Evolutionary conservation across 1,140 invertebrate genomes (phyloP).

Genomic region (Brachionus angularis): DNA sequence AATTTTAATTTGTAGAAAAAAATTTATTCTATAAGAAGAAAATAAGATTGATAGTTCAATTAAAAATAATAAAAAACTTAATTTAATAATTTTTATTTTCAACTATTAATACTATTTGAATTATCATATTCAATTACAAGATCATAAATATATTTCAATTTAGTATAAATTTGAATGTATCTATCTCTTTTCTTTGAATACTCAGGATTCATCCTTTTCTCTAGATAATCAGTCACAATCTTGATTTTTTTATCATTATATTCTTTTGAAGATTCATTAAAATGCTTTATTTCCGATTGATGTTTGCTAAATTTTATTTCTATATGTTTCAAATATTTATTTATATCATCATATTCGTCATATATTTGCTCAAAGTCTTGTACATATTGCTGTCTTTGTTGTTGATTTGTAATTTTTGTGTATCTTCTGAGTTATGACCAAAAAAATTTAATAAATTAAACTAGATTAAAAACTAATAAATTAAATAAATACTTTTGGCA

Average conservation of each 20-base stretch:
- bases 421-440: too few relatives aligned
- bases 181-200: constrained; percentile 32
- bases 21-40: background rate
- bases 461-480: too few relatives aligned
- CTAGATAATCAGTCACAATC: constrained; percentile 16
- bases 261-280: background rate
- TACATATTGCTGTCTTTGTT: constrained; percentile 28
- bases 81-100: too few relatives aligned
- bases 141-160: constrained; percentile 16
- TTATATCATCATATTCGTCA: constrained; percentile 29
- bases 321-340: constrained; percentile 13
- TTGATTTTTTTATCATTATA: constrained; percentile 26
- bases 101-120: too few relatives aligned
- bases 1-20: too few relatives aligned
- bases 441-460: too few relatives aligned
- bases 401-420: constrained; percentile 23
- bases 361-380: constrained; percentile 36
- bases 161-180: constrained; percentile 29
- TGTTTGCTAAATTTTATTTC: constrained; percentile 6
- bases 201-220: background rate
- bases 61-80: too few relatives aligned
- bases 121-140: background rate
- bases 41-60: background rate
- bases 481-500: too few relatives aligned
- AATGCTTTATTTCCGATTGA: background rate